A percentile compares a stretch with the other conserved stretches of the same genome.
Conservation (phyloP, 1,140 invertebrate species). For the Brachionus angularis region DNA sequence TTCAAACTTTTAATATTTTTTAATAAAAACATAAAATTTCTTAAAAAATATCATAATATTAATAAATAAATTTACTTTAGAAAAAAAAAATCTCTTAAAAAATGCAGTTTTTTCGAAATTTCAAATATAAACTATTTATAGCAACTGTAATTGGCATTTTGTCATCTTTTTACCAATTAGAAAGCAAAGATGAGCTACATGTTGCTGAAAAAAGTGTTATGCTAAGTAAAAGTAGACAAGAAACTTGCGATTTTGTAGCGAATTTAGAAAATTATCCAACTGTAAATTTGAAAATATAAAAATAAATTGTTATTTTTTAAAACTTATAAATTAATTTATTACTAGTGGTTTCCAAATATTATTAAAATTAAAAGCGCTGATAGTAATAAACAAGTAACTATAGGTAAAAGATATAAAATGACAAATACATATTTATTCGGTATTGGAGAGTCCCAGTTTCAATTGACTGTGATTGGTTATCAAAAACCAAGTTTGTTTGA, state of each 20-base stretch:
- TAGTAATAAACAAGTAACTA: neutral
- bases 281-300: neutral
- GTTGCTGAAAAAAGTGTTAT: constrained; percentile 32
- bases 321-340: constrained; percentile 2
- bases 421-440: constrained; percentile 37
- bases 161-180: constrained; percentile 32
- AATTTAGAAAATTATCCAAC: constrained; percentile 21
- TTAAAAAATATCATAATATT: no score
- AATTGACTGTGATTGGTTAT: neutral
- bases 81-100: neutral
- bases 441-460: constrained; percentile 8
- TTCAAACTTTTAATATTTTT: no score
- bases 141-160: neutral
- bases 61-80: no score
- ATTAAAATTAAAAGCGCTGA: constrained; percentile 10
- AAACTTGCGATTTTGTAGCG: constrained; percentile 14
- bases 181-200: neutral
- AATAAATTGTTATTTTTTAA: neutral
- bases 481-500: constrained; percentile 35
- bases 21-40: no score
- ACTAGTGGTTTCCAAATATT: constrained; percentile 40
- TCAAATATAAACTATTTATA: constrained; percentile 3
- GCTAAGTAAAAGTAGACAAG: constrained; percentile 13
- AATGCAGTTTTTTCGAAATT: constrained; percentile 19
- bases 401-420: constrained; percentile 41